These are phyloP conservation scores for Zelleria hepariella DNA, from an alignment of 2,888 invertebrate genomes.

Conservation along the genomic window DNA sequence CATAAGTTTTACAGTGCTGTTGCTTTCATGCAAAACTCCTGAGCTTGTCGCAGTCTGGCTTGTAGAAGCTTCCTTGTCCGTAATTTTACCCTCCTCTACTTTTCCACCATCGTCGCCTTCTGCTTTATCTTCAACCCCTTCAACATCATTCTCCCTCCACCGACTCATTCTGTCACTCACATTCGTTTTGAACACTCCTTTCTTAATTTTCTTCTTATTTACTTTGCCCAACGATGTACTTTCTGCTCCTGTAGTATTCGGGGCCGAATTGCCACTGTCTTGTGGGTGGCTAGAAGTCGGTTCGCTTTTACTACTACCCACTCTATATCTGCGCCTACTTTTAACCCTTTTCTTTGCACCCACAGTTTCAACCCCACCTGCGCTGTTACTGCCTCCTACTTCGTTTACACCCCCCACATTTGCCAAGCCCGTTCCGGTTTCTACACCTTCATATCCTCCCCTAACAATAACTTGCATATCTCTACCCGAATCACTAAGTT, in stretches of 20 bases:
- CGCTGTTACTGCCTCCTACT: too few relatives aligned
- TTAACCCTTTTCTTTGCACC: too few relatives aligned
- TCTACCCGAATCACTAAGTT: not conserved
- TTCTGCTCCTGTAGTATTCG: not conserved
- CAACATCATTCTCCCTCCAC: not conserved
- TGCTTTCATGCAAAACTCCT: not conserved
- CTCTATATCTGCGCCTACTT: too few relatives aligned
- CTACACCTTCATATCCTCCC: not conserved
- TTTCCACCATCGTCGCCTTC: not conserved
- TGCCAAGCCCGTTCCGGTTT: not conserved
- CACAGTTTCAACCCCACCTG: not conserved
- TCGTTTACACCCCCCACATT: not conserved
- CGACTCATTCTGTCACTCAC: not conserved
- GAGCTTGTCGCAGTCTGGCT: too few relatives aligned
- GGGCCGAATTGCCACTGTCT: not conserved
- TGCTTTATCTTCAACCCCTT: not conserved
- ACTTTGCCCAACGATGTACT: not conserved
- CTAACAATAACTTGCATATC: not conserved
- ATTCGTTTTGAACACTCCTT: not conserved
- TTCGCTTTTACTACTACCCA: too few relatives aligned
- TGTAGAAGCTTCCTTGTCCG: too few relatives aligned
- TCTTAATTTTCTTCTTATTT: not conserved
- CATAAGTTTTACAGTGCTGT: not conserved
- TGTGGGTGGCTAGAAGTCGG: too few relatives aligned
- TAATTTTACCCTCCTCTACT: not conserved